Evolutionary conservation across 1,140 invertebrate species (phyloP).

Genomic region (Tetragnatha versicolor): DNA sequence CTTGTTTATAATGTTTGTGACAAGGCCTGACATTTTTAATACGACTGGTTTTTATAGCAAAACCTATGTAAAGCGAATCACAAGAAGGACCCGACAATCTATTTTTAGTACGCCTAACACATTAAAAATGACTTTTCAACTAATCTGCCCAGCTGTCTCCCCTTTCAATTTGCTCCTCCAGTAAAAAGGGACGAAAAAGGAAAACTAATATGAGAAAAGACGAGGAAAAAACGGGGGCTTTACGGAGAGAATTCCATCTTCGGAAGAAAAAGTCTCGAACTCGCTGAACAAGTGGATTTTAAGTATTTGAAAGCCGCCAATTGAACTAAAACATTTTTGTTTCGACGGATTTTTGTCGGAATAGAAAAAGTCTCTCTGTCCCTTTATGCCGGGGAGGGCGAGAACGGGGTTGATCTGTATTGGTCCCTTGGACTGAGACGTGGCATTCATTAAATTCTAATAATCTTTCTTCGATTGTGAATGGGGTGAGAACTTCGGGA

Average conservation of each 20-base stretch:
- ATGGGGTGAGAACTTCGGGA: too few relatives aligned
- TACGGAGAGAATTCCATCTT: slow-evolving; percentile 12
- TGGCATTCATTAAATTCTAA: slow-evolving; percentile 41
- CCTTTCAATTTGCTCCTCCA: neutral
- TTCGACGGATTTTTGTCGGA: slow-evolving; percentile 4
- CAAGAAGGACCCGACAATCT: too few relatives aligned
- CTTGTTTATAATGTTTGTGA: too few relatives aligned
- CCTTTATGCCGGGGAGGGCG: neutral
- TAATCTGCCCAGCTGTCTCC: slow-evolving; percentile 21
- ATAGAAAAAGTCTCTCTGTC: slow-evolving; percentile 24
- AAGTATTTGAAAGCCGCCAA: slow-evolving; percentile 54
- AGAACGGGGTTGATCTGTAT: slow-evolving; percentile 23
- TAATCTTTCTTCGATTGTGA: too few relatives aligned
- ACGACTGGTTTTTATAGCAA: too few relatives aligned
- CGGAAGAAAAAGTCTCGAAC: slow-evolving; percentile 34
- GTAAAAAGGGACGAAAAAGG: neutral
- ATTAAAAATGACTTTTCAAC: neutral
- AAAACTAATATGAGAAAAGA: neutral
- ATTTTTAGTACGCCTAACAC: too few relatives aligned
- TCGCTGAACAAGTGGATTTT: slow-evolving; percentile 51
- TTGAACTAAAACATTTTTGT: slow-evolving; percentile 52
- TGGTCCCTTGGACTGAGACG: slow-evolving; percentile 24
- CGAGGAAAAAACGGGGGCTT: slow-evolving; percentile 8
- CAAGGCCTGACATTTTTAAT: too few relatives aligned
- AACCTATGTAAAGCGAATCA: too few relatives aligned